phyloP scores from a whole-genome alignment of 2,797 vertebrate genomes.

The Sebastes flavidus region DNA sequence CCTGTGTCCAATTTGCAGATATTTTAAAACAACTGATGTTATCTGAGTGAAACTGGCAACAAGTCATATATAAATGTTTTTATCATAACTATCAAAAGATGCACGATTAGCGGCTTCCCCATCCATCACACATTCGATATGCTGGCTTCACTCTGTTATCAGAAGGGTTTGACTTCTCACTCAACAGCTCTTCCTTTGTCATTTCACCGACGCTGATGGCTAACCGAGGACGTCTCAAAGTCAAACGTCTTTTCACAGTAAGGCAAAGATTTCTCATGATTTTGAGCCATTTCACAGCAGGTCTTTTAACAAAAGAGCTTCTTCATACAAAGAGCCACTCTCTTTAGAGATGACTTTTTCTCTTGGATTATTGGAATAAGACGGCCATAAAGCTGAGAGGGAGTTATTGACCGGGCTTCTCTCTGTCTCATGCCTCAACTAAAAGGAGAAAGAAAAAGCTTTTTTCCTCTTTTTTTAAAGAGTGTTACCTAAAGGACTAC shows the following conservation, averaged over 20 bases:
- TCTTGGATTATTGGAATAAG: constrained; percentile 20
- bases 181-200: background rate
- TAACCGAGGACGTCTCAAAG: background rate
- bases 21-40: constrained; percentile 5
- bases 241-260: background rate
- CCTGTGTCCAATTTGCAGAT: background rate
- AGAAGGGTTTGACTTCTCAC: background rate
- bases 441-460: background rate
- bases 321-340: constrained; percentile 2
- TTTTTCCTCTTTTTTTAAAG: background rate
- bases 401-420: constrained; percentile 4
- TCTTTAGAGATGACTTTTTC: background rate
- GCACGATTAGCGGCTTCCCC: background rate
- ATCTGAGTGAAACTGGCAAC: background rate
- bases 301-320: constrained; percentile 10
- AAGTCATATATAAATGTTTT: background rate
- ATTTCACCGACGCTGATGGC: background rate
- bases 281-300: background rate
- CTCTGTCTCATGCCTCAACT: constrained; percentile 1
- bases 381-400: constrained; percentile 9
- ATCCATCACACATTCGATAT: background rate
- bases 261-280: background rate
- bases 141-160: background rate
- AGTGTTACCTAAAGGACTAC: background rate
- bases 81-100: background rate